Evolutionary conservation across 2,888 invertebrate species (phyloP), one percentile per base, ranked within the genome.

Genomic region (Stenodera caucasica): DNA sequence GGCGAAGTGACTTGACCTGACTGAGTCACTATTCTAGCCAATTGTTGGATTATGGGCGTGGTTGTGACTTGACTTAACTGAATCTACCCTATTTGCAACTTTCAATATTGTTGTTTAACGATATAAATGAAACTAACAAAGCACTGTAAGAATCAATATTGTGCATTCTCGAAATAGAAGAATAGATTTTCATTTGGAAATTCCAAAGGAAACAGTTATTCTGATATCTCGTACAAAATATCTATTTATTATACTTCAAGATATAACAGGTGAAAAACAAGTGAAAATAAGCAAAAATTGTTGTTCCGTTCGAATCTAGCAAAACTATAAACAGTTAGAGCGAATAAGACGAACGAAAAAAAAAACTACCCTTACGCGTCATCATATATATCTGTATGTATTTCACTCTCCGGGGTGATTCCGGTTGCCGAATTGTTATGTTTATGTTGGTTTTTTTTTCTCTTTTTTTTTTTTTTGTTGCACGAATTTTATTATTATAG

Each of bases 401-500:
- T 60, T 60, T 60, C 37, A 57, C 62, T 62, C 62, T 14, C 21
- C 30, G 62, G 62, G 53, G 56, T 56, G 58, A 62, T 62, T 61
- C 32, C 51, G 30, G 23, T 26, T 26, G 14, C 56, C 53, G 55
- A 62, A 62, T 62, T 62, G 58, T 62, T 61, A 61, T 58, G 61
- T 61, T 61, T 57, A 61, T 57, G 61, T 54, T 57, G 14, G 15
- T 37, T 15, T 37, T 37, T 15, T 14, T 37, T 37, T 15, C 14
- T 8, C 1, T 40, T 21, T 45, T 52, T 55, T 57, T 61, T 52
- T 32, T 55, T 57, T 49, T 60, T 49, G 53, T 45, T 29, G 53
- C 35, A 49, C 12, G 57, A 53, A 50, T 60, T 61, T 61, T 58
- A 61, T 53, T 57, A 58, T 61, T 57, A 60, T 57, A 35, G 57